A percentile compares a stretch with the other conserved stretches of the same genome.
phyloP scores from a whole-genome alignment of 2,888 invertebrate genomes.

The Sabellastarte sp. region DNA sequence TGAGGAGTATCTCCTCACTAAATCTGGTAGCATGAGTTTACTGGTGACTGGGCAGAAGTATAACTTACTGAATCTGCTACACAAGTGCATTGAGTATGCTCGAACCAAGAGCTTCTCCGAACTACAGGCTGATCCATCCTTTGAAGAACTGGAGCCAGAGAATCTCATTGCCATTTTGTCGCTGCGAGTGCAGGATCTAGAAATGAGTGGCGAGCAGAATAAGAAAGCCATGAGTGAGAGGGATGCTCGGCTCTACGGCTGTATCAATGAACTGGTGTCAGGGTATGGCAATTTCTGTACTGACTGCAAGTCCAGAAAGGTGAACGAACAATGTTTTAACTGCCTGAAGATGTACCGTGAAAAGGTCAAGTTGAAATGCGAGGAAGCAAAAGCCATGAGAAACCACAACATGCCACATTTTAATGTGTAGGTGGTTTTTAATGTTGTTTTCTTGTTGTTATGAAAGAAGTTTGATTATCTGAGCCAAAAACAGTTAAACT shows the following conservation, averaged over 20 bases:
- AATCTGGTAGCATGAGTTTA: slow-evolving; percentile 42
- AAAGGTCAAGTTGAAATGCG: slow-evolving; percentile 32
- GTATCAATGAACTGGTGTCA: slow-evolving; percentile 31
- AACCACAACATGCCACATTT: slow-evolving; percentile 17
- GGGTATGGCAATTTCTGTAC: slow-evolving; percentile 34
- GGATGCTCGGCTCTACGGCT: slow-evolving; percentile 31
- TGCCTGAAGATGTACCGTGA: slow-evolving; percentile 35
- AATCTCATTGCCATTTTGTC: slow-evolving; percentile 39
- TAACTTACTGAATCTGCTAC: slow-evolving; percentile 32
- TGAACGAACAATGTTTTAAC: slow-evolving; percentile 31
- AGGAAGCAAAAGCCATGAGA: slow-evolving; percentile 29
- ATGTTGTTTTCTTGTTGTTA: too few relatives aligned
- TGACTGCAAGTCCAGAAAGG: slow-evolving; percentile 31
- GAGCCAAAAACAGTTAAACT: too few relatives aligned
- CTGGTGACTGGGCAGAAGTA: slow-evolving; percentile 42
- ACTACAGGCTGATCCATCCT: slow-evolving; percentile 39
- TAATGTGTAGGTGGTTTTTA: not conserved
- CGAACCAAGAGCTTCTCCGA: slow-evolving; percentile 39
- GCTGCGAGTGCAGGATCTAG: slow-evolving; percentile 29
- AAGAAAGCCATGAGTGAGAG: slow-evolving; percentile 25
- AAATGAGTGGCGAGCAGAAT: slow-evolving; percentile 14
- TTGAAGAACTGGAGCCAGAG: slow-evolving; percentile 33
- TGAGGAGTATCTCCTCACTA: slow-evolving; percentile 53
- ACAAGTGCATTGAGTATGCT: slow-evolving; percentile 39
- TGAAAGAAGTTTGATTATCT: too few relatives aligned